Evolutionary conservation across 2,888 invertebrate species (phyloP).

Genomic region (Platycheirus albimanus): DNA sequence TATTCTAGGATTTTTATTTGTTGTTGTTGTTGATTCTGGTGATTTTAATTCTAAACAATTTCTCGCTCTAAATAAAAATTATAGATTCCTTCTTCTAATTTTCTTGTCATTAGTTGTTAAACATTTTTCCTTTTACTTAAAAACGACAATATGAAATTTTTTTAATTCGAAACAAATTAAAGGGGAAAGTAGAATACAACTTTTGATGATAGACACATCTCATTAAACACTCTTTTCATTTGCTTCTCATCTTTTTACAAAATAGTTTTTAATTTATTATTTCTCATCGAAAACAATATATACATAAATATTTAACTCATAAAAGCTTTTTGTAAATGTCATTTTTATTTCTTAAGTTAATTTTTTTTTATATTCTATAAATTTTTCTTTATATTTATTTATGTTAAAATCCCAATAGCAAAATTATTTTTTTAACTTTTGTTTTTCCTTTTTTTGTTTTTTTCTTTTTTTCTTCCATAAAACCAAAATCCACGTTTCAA

Average conservation of each 20-base stretch:
- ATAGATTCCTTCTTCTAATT: too few relatives aligned
- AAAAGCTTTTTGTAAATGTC: conserved; percentile 59
- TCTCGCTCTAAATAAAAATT: too few relatives aligned
- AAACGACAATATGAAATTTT: too few relatives aligned
- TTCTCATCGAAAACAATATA: conserved; percentile 32
- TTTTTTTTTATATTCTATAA: conserved; percentile 65
- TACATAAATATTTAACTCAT: conserved; percentile 26
- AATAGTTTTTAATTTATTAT: conserved; percentile 17
- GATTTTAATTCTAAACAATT: too few relatives aligned
- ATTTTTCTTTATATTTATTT: conserved; percentile 56
- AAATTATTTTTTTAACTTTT: conserved; percentile 79
- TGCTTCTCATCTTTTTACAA: conserved; percentile 40
- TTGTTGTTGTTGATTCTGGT: too few relatives aligned
- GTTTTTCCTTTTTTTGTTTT: conserved; percentile 77
- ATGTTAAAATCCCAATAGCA: conserved; percentile 75
- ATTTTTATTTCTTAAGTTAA: conserved; percentile 56
- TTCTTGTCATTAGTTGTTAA: too few relatives aligned
- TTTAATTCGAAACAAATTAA: too few relatives aligned
- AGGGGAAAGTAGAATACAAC: too few relatives aligned
- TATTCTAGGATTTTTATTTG: too few relatives aligned
- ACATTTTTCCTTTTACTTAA: too few relatives aligned
- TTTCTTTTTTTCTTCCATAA: conserved; percentile 76
- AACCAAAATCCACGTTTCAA: conserved; percentile 63
- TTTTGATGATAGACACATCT: not conserved
- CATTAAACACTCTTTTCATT: conserved; percentile 54